Percentiles rank a stretch among this genome's conserved stretches.
Evolutionary conservation across 2,797 vertebrate species (phyloP).

Genomic region (Chrysocyon brachyurus): DNA sequence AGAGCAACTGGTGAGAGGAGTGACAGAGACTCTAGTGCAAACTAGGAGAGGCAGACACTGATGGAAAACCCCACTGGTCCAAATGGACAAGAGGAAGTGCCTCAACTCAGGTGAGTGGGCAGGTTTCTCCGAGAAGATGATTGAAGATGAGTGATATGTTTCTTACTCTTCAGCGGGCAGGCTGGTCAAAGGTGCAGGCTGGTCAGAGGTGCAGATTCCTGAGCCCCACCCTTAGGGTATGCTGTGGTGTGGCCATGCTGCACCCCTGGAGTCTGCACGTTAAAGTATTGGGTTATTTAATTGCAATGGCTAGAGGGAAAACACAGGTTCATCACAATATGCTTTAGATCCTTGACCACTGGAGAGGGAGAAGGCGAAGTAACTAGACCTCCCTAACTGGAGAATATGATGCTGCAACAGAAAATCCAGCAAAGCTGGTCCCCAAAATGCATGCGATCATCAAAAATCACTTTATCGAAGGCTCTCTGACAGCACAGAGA

Average conservation of each 20-base stretch:
- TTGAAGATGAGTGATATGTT: background rate
- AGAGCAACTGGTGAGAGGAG: too few species aligned
- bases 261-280: background rate
- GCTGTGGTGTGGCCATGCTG: too few species aligned
- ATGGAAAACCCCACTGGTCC: background rate
- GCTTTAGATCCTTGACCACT: background rate
- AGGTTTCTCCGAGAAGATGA: background rate
- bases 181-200: too few species aligned
- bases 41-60: background rate
- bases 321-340: background rate
- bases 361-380: background rate
- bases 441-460: background rate
- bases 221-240: background rate
- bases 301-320: background rate
- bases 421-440: background rate
- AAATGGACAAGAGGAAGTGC: background rate
- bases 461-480: background rate
- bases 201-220: background rate
- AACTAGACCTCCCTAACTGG: background rate
- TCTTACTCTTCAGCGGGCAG: background rate
- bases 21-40: background rate
- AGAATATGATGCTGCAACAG: background rate
- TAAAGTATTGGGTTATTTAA: background rate
- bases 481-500: background rate
- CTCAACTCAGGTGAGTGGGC: background rate